Evolutionary conservation across 2,888 invertebrate genomes (phyloP).

Genomic region (Nomada ruficornis): DNA sequence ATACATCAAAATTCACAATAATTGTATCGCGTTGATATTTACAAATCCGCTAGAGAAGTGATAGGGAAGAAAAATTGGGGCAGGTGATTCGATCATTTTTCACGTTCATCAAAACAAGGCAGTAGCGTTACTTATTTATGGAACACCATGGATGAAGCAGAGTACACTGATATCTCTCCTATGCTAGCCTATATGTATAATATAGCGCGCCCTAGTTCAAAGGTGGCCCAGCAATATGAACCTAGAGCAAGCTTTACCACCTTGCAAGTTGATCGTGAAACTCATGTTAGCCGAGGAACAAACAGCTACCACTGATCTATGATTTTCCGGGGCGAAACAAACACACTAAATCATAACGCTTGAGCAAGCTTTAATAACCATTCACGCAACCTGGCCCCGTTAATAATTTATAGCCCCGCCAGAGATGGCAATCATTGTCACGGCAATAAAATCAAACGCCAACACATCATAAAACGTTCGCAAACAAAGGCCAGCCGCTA

Average conservation of each 20-base stretch:
- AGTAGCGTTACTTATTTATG: constrained; percentile 27
- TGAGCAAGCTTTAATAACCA: constrained; percentile 1
- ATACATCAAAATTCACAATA: background rate
- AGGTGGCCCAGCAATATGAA: background rate
- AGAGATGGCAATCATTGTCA: background rate
- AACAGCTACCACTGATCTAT: background rate
- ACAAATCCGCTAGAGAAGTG: background rate
- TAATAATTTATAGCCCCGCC: constrained; percentile 9
- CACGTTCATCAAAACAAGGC: background rate
- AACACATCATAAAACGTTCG: background rate
- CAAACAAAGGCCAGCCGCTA: too few species aligned
- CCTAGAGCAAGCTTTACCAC: background rate
- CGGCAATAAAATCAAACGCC: constrained; percentile 17
- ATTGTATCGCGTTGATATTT: too few species aligned
- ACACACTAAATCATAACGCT: background rate
- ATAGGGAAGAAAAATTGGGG: background rate
- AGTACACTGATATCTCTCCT: constrained; percentile 20
- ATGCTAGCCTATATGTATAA: constrained; percentile 15
- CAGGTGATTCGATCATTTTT: background rate
- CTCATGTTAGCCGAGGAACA: background rate
- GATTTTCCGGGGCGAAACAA: background rate
- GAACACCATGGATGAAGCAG: constrained; percentile 6
- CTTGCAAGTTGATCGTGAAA: background rate
- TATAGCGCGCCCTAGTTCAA: constrained; percentile 35
- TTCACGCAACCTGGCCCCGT: background rate